Base-by-base conservation (phyloP, 2,888 invertebrate genomes). In the Orthosia gothica region DNA sequence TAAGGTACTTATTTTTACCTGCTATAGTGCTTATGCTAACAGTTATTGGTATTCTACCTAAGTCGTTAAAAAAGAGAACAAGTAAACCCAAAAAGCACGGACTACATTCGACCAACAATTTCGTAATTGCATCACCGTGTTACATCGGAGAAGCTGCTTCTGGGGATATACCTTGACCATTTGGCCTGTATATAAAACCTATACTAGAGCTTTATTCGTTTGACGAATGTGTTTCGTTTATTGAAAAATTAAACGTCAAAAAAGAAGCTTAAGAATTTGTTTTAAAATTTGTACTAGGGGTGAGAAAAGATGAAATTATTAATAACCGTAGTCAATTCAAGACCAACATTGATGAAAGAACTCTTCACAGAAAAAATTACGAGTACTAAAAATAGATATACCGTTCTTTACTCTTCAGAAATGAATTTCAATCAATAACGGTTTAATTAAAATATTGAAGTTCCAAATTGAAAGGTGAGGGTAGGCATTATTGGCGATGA, bases 361-460 rank as follows among this genome's bases (percentile, higher is more conserved):
- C 40, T 62, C 26, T 45, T 20, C 40, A 13, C 18, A 57, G 32
- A 68, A 72, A 61, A 65, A 73, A 84, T 76, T 63, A 45, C 40
- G 40, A 40, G 40, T 40, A 40, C 67, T 80, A 32, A 54, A 68
- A 69, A 70, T 73, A 68, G 32, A 61, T 12, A 50, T 16, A 40
- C 40, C 26, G 16, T 62, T 32, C 20, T 68, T 70, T 54, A 50
- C 50, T 62, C 67, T 65, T 20, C 11, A 32, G 50, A 73, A 73
- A 83, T 47, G 66, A 80, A 62, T 65, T 40, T 65, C 61, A 69
- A 83, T 83, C 55, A 65, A 81, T 74, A 74, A 40, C n/a, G 47
- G 55, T 66, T 80, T 81, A 83, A 81, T 83, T 83, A 83, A 80
- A 83, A 80, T 63, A 52, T 62, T 55, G 58, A 49, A 62, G 57